Evolutionary conservation across 1,140 invertebrate species (phyloP).

Genomic region (Papilio polyxenes): DNA sequence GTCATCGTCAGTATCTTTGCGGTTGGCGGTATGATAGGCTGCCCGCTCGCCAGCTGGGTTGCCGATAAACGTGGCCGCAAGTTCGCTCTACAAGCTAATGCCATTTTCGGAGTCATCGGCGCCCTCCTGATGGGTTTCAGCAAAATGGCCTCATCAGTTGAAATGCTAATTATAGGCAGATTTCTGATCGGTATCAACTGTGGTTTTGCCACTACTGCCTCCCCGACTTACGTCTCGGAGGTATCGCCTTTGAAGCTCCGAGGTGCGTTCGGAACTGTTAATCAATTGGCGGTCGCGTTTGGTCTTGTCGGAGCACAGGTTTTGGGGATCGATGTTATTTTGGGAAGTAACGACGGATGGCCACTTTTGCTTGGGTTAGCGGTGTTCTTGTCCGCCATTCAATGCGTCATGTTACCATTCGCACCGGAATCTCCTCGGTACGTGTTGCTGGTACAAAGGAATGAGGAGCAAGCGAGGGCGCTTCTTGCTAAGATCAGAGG

Average conservation of each 20-base stretch:
- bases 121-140: slow-evolving; percentile 75
- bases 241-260: slow-evolving; percentile 93
- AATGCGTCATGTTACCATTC: slow-evolving; percentile 90
- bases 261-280: slow-evolving; percentile 92
- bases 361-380: slow-evolving; percentile 91
- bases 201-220: slow-evolving; percentile 92
- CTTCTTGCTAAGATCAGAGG: slow-evolving; percentile 68
- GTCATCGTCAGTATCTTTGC: slow-evolving; percentile 97
- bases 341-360: slow-evolving; percentile 93
- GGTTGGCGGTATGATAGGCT: slow-evolving; percentile 97
- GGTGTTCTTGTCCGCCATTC: slow-evolving; percentile 89
- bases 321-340: slow-evolving; percentile 90
- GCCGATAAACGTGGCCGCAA: slow-evolving; percentile 81
- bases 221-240: slow-evolving; percentile 96
- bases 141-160: slow-evolving; percentile 69
- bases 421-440: slow-evolving; percentile 91
- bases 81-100: slow-evolving; percentile 71
- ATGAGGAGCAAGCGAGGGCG: slow-evolving; percentile 91
- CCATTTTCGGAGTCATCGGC: slow-evolving; percentile 69
- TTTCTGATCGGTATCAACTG: slow-evolving; percentile 78
- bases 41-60: slow-evolving; percentile 93
- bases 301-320: slow-evolving; percentile 92
- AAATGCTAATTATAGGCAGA: slow-evolving; percentile 77
- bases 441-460: slow-evolving; percentile 91
- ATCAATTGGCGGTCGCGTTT: slow-evolving; percentile 93